Evolutionary conservation across 1,140 invertebrate species (phyloP), one percentile per base, ranked within the genome.

Genomic region (Pomacea maculata): DNA sequence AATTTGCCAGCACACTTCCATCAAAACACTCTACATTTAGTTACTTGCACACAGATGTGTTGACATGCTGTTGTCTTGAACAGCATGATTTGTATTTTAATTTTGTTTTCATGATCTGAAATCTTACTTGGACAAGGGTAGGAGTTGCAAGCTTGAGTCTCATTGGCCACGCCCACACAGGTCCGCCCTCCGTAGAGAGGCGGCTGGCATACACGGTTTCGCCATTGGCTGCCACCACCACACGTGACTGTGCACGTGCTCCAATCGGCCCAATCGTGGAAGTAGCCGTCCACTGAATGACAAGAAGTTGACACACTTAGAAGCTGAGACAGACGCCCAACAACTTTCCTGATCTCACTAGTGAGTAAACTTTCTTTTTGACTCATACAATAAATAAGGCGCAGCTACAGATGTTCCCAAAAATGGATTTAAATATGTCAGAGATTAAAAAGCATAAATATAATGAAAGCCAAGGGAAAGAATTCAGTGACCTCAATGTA

Each of bases 181-280:
- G 78, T 73, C 8, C 74, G 67, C 6, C 88, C 88, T 21, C 83
- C 85, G 68, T 86, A 83, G 54, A 80, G 68, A 11, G 87, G 86
- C 15, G 71, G 81, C 12, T 79, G 81, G 72, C 89, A 90, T 0
- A 78, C 79, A 15, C 89, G 81, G 12, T 78, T 93, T 14, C 97
- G 93, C 75, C 94, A 94, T 14, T 95, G 93, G 68, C 95, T 93
- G 0, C 97, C 97, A 89, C 97, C 95, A 0, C 97, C 97, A 89
- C 97, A 99, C 1, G 95, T 95, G 0, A 95, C 95, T 84, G 95
- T 96, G 91, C 97, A 99, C 6, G 94, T 93, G 10, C 96, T 94
- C 97, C 97, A 98, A 94, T 55, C 95, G 94, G 9, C 93, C 93
- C 79, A 95, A n/a, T 81, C 77, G 19, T 70, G 73, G 82, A 84